phyloP scores from a whole-genome alignment of 2,797 vertebrate species.

The Myotis pilosus region DNA sequence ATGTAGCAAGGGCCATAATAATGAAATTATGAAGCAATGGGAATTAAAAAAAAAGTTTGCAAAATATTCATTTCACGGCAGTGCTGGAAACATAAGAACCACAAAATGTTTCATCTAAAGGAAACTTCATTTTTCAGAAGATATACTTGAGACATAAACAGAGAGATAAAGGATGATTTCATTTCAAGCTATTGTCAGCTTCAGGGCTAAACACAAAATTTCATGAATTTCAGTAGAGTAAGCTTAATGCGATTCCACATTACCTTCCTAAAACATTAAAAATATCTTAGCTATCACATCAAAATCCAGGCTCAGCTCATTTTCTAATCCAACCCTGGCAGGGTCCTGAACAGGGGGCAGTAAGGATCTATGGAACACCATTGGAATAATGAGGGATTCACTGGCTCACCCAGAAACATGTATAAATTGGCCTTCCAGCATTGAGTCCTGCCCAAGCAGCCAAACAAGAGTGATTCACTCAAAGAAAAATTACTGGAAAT shows the following conservation, averaged over 20 bases:
- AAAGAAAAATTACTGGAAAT: conserved; percentile 37
- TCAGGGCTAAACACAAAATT: background rate
- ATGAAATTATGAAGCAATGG: background rate
- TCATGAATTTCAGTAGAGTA: conserved; percentile 1
- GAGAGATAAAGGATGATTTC: conserved; percentile 35
- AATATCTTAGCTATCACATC: background rate
- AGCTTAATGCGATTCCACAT: background rate
- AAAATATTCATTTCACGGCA: conserved; percentile 1
- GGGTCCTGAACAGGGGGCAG: background rate
- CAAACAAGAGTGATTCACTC: conserved; percentile 14
- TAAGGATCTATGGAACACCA: background rate
- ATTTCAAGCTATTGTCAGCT: conserved; percentile 22
- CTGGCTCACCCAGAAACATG: background rate
- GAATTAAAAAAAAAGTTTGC: background rate
- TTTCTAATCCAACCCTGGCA: background rate
- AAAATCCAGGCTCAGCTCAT: background rate
- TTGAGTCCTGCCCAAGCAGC: background rate
- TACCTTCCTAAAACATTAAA: conserved; percentile 15
- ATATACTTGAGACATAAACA: background rate
- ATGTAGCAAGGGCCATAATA: background rate
- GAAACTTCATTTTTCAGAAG: conserved; percentile 17
- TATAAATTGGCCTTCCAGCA: background rate
- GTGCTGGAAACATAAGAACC: background rate
- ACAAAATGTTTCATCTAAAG: background rate
- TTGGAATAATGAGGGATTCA: background rate